These are phyloP conservation scores for Penelope pileata DNA, from an alignment of 2,113 vertebrate genomes.

Conservation along the genomic window DNA sequence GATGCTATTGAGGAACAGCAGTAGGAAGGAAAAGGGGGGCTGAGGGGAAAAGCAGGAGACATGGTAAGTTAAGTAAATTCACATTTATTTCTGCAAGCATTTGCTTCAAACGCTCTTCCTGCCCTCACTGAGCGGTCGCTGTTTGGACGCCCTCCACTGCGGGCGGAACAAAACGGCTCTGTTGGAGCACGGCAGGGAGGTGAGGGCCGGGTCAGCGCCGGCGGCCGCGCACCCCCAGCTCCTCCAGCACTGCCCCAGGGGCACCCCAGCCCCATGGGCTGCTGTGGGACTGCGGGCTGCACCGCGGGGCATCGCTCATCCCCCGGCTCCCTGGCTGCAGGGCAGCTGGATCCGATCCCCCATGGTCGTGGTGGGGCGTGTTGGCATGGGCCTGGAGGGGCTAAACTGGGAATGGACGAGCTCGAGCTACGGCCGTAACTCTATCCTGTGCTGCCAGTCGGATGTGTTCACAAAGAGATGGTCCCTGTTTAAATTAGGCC, in stretches of 20 bases:
- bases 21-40: slow-evolving; percentile 57
- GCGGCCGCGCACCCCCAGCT: neutral
- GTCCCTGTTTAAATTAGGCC: neutral
- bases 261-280: neutral
- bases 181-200: slow-evolving; percentile 27
- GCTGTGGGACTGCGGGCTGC: neutral
- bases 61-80: slow-evolving; percentile 77
- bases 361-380: neutral
- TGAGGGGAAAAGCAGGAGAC: slow-evolving; percentile 70
- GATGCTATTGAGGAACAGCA: slow-evolving; percentile 64
- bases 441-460: neutral
- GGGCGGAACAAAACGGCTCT: slow-evolving; percentile 57
- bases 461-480: neutral
- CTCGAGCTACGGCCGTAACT: neutral
- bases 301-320: neutral
- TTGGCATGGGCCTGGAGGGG: neutral
- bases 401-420: neutral
- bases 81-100: slow-evolving; percentile 73
- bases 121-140: slow-evolving; percentile 44
- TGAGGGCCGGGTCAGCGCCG: neutral
- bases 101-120: slow-evolving; percentile 70
- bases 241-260: neutral
- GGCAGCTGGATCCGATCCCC: neutral
- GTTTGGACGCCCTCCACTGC: slow-evolving; percentile 54
- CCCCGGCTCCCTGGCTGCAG: neutral